Percentiles rank a stretch among this genome's conserved stretches.
These are phyloP conservation scores for Archips xylosteana DNA, from an alignment of 2,888 invertebrate species.

Conservation along the genomic window DNA sequence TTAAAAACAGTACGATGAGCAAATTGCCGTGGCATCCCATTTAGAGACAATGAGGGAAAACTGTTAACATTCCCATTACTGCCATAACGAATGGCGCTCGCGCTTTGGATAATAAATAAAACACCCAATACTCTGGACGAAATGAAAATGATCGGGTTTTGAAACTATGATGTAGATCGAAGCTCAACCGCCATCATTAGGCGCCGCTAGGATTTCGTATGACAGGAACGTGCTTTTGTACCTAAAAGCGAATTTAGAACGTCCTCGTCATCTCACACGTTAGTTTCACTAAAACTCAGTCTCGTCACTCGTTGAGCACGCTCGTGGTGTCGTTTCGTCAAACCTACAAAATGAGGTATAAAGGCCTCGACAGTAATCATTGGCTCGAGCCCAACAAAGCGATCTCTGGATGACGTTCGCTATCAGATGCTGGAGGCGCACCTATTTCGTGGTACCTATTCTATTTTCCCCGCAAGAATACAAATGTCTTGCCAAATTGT, in stretches of 20 bases:
- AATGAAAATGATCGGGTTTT: constrained; percentile 28
- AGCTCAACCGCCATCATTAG: constrained; percentile 22
- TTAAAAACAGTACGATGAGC: constrained; percentile 75
- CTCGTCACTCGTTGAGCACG: constrained; percentile 6
- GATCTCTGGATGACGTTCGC: constrained; percentile 66
- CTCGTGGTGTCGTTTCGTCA: background rate
- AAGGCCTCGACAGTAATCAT: constrained; percentile 77
- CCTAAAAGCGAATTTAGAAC: constrained; percentile 1
- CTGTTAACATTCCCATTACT: constrained; percentile 70
- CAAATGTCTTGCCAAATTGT: constrained; percentile 85
- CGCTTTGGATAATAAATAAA: constrained; percentile 34
- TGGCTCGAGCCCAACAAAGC: constrained; percentile 76
- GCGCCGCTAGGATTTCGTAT: constrained; percentile 20
- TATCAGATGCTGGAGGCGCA: constrained; percentile 77
- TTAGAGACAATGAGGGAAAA: constrained; percentile 72
- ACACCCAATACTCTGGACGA: constrained; percentile 37
- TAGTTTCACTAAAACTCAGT: background rate
- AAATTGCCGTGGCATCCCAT: constrained; percentile 76
- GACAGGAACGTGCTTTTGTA: constrained; percentile 28
- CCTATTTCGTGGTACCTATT: constrained; percentile 50
- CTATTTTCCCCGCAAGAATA: constrained; percentile 83
- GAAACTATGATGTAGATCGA: constrained; percentile 28
- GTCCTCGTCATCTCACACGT: background rate
- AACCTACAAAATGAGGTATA: constrained; percentile 20
- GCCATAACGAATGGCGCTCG: constrained; percentile 50